Conservation (phyloP, 2,888 invertebrate species). For the Mycalesis mineus region DNA sequence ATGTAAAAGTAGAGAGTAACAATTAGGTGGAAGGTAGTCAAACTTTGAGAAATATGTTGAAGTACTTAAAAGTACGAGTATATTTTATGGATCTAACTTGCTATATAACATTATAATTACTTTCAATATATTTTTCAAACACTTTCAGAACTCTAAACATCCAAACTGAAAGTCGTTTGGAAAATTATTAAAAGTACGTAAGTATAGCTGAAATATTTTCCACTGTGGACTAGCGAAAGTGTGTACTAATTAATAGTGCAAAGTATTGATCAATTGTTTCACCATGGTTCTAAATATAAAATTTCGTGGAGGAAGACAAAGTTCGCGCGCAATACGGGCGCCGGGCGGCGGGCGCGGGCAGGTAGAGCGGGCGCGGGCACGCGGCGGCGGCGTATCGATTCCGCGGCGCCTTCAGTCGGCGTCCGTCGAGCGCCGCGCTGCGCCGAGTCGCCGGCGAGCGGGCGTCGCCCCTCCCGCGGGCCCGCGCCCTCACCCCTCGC, state of each 20-base stretch:
- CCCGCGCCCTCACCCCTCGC: constrained; percentile 35
- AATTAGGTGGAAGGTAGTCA: too few species aligned
- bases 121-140: background rate
- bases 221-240: constrained; percentile 51
- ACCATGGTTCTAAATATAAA: constrained; percentile 78
- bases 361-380: constrained; percentile 57
- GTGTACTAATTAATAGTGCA: constrained; percentile 70
- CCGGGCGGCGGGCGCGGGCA: constrained; percentile 62
- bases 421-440: constrained; percentile 76
- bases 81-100: too few species aligned
- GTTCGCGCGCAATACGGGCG: constrained; percentile 77
- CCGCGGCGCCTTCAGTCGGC: constrained; percentile 74
- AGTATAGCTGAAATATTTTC: constrained; percentile 12
- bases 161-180: background rate
- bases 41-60: too few species aligned
- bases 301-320: constrained; percentile 75
- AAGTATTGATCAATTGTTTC: constrained; percentile 77
- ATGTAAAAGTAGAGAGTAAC: background rate
- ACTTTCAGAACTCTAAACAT: background rate
- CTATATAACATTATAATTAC: too few species aligned
- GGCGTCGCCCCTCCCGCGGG: constrained; percentile 45
- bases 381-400: constrained; percentile 73
- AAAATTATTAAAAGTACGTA: background rate
- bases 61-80: too few species aligned
- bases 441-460: constrained; percentile 73